These are phyloP conservation scores for Lysandra bellargus DNA, from an alignment of 2,888 invertebrate species.

Conservation along the genomic window DNA sequence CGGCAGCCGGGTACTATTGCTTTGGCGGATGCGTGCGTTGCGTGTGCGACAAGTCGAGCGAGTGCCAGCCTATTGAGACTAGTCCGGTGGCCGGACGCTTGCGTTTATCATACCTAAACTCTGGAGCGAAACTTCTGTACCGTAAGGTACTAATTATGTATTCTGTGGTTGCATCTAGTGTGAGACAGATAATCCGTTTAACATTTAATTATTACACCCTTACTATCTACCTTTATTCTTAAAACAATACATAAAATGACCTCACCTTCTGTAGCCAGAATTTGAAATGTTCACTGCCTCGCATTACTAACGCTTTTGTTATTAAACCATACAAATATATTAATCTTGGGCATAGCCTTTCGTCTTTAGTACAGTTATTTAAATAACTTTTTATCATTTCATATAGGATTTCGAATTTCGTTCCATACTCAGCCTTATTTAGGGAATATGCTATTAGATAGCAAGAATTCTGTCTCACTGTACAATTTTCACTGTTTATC, in stretches of 20 bases:
- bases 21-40: too few relatives aligned
- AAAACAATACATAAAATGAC: slow-evolving; percentile 4
- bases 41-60: too few relatives aligned
- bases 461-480: slow-evolving; percentile 65
- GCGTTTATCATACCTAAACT: too few relatives aligned
- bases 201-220: too few relatives aligned
- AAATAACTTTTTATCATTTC: slow-evolving; percentile 57
- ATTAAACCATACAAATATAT: slow-evolving; percentile 69
- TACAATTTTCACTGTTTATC: slow-evolving; percentile 55
- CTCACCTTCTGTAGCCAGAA: slow-evolving; percentile 71
- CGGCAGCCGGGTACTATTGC: too few relatives aligned
- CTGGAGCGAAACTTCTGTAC: too few relatives aligned
- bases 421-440: slow-evolving; percentile 77
- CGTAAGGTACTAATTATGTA: too few relatives aligned
- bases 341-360: slow-evolving; percentile 52
- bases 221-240: too few relatives aligned
- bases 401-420: slow-evolving; percentile 64
- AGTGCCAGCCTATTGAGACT: too few relatives aligned
- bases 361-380: slow-evolving; percentile 48
- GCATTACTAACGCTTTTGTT: slow-evolving; percentile 64
- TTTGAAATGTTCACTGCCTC: slow-evolving; percentile 61
- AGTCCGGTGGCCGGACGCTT: too few relatives aligned
- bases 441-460: slow-evolving; percentile 79
- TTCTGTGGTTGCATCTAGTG: too few relatives aligned
- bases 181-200: too few relatives aligned